Conservation (phyloP, 2,888 invertebrate genomes). For the Brachypalpus laphriformis region DNA sequence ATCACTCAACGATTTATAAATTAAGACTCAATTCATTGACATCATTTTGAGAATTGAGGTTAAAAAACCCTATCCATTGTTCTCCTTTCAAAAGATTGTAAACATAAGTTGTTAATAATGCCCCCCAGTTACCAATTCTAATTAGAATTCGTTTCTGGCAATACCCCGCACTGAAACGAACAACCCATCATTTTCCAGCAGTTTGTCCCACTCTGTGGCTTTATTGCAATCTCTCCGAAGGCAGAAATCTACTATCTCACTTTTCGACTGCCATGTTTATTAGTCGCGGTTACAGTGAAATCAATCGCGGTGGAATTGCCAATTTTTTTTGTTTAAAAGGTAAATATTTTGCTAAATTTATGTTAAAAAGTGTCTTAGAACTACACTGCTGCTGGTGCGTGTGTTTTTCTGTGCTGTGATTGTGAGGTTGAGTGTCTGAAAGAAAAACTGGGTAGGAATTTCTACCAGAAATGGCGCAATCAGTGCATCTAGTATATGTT, state of each 20-base stretch:
- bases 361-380: slow-evolving; percentile 48
- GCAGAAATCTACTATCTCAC: slow-evolving; percentile 63
- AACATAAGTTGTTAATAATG: neutral
- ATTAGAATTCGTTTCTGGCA: slow-evolving; percentile 21
- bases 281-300: slow-evolving; percentile 77
- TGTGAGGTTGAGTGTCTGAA: slow-evolving; percentile 32
- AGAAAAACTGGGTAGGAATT: slow-evolving; percentile 30
- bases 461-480: slow-evolving; percentile 73
- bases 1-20: too few relatives aligned
- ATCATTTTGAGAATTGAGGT: too few relatives aligned
- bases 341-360: slow-evolving; percentile 74
- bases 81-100: too few relatives aligned
- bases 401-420: slow-evolving; percentile 21
- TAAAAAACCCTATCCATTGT: too few relatives aligned
- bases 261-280: slow-evolving; percentile 77
- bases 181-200: slow-evolving; percentile 35
- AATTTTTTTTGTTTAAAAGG: slow-evolving; percentile 77
- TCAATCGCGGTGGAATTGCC: slow-evolving; percentile 76
- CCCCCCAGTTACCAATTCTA: neutral
- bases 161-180: neutral
- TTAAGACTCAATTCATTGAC: too few relatives aligned
- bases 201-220: slow-evolving; percentile 43
- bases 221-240: slow-evolving; percentile 37
- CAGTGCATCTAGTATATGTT: slow-evolving; percentile 67
- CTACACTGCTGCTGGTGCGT: slow-evolving; percentile 16